phyloP scores from a whole-genome alignment of 2,888 invertebrate genomes.

The Eupsilia transversa region DNA sequence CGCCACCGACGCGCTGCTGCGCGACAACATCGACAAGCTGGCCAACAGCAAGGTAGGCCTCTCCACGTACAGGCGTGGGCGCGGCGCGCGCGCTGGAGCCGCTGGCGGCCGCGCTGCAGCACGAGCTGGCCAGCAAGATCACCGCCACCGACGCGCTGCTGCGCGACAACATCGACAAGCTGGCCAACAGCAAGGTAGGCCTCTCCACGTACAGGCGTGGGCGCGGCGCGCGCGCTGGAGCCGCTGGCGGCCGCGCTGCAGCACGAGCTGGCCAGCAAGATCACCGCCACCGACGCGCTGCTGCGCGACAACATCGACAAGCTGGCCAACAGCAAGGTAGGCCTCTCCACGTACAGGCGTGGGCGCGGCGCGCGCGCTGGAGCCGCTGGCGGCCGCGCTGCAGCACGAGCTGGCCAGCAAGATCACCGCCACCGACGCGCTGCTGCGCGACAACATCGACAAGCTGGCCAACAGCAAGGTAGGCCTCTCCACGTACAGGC shows the following conservation, averaged over 20 bases:
- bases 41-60: too few species aligned
- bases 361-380: conserved; percentile 93
- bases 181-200: too few species aligned
- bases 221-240: conserved; percentile 93
- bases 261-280: conserved; percentile 93
- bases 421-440: conserved; percentile 93
- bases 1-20: conserved; percentile 93
- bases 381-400: conserved; percentile 93
- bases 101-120: conserved; percentile 93
- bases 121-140: conserved; percentile 93
- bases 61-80: too few species aligned
- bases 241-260: conserved; percentile 94
- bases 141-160: conserved; percentile 93
- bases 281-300: conserved; percentile 93
- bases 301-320: too few species aligned
- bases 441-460: too few species aligned
- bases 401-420: conserved; percentile 94
- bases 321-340: too few species aligned
- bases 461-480: too few species aligned
- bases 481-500: too few species aligned
- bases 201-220: too few species aligned
- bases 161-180: conserved; percentile 95
- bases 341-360: too few species aligned
- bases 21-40: too few species aligned
- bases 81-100: conserved; percentile 93